Evolutionary conservation across 2,113 vertebrate genomes (phyloP), one percentile per base, ranked within the genome.

Genomic region (Rhineura floridana): DNA sequence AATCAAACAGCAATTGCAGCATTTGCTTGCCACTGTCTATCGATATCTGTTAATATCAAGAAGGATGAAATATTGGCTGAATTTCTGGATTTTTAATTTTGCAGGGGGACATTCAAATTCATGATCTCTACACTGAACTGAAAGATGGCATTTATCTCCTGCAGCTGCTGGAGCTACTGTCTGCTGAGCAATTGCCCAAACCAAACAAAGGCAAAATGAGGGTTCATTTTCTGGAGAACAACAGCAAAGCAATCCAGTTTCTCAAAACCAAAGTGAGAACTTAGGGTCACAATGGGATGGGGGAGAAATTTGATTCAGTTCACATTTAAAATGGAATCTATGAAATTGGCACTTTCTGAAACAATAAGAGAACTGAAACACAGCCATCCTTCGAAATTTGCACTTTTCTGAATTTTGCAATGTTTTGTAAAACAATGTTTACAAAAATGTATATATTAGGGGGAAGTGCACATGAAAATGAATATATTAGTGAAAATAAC

Each of bases 171-270:
- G 98, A 99, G 95, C 95, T 98, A 79, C 98, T 99, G 85, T 98
- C 98, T 6, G 96, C 94, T 19, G 97, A 97, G 84, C 86, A 81
- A 81, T 93, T 99, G 90, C 97, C 97, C 5, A 95, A 89, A 1
- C 98, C 98, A 0, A 98, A 95, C 93, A 91, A 84, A 6, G 96
- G 97, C 33, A 96, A 82, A 25, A 95, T 98, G 89, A 95, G 98
- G 1, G 97, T 98, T 25, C 98, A 98, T 96, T 98, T 96, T 87
- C 95, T 99, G 80, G 98, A 98, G 92, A 99, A 99, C 96, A 99
- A 98, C 96, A 97, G 97, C 97, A 97, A 96, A 79, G 98, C 98
- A 67, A 98, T 99, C 88, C 94, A 93, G 81, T 99, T 99, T 96
- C 97, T 99, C 82, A 98, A 97, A 93, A 96, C 97, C 87, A 98